phyloP scores from a whole-genome alignment of 53 echinoderm and acorn worm genomes.

The Actinopyga echinites region DNA sequence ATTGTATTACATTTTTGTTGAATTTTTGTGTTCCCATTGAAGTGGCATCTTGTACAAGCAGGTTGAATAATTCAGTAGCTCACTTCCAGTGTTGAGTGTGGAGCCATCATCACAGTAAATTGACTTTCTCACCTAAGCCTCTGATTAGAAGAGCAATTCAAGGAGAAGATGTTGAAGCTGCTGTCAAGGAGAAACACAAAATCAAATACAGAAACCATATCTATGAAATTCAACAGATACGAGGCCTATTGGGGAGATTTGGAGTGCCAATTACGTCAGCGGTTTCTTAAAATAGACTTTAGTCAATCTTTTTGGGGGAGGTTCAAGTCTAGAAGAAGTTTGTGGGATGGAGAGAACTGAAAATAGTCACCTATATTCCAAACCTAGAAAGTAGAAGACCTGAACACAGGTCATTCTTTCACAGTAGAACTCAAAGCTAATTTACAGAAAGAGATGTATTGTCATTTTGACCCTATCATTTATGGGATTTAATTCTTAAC shows the following conservation, averaged over 20 bases:
- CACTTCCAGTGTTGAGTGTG: not conserved
- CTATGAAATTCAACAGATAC: conserved; percentile 32
- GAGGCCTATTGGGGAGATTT: conserved; percentile 16
- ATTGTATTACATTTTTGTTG: no score
- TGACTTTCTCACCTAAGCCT: conserved; percentile 31
- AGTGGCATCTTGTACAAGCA: no score
- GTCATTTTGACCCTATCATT: no score
- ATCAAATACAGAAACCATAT: conserved; percentile 15
- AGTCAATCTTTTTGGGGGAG: conserved; percentile 1
- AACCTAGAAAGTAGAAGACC: no score
- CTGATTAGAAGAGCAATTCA: conserved; percentile 7
- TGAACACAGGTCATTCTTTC: no score
- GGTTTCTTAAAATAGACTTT: conserved; percentile 28
- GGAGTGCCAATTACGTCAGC: conserved; percentile 31
- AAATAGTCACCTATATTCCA: no score
- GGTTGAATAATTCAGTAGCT: no score
- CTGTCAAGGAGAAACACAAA: not conserved
- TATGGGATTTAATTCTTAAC: no score
- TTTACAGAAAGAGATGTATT: no score
- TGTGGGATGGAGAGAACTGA: not conserved
- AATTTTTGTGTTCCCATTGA: no score
- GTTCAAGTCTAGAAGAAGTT: not conserved
- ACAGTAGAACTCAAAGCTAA: no score
- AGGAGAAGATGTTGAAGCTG: not conserved
- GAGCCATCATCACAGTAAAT: conserved; percentile 27